Percentiles rank a stretch among this genome's conserved stretches.
These are phyloP conservation scores for Resseliella maxima DNA, from an alignment of 2,888 invertebrate species.

Conservation along the genomic window DNA sequence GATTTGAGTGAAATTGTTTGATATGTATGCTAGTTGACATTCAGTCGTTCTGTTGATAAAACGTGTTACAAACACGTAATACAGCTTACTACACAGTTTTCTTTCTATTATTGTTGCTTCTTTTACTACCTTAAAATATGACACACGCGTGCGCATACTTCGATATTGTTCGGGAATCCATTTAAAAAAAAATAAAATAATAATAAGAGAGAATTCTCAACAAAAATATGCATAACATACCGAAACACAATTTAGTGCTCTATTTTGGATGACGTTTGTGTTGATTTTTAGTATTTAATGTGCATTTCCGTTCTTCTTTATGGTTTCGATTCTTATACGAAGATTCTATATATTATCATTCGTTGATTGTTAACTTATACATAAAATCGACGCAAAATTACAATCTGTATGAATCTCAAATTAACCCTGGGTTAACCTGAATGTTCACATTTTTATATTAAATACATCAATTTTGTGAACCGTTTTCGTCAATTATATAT, in stretches of 20 bases:
- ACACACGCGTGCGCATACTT: conserved; percentile 32
- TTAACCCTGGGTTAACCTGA: no score
- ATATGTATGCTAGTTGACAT: conserved; percentile 30
- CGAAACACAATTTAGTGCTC: conserved; percentile 24
- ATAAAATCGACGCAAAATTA: no score
- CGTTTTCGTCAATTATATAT: no score
- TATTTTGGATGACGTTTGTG: not conserved
- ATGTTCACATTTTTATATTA: no score
- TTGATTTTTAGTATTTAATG: not conserved
- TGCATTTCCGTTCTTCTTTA: no score
- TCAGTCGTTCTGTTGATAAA: conserved; percentile 42
- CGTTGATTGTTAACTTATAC: no score
- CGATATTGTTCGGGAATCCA: not conserved
- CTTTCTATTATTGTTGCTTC: conserved; percentile 31
- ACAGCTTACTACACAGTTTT: not conserved
- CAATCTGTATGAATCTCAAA: no score
- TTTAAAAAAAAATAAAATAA: not conserved
- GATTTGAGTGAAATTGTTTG: conserved; percentile 34
- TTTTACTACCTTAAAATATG: not conserved
- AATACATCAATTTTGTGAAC: no score
- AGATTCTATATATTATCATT: not conserved
- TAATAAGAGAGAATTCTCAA: conserved; percentile 1
- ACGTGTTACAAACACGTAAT: conserved; percentile 24
- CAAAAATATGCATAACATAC: conserved; percentile 38
- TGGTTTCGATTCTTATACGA: no score